Evolutionary conservation across 2,113 vertebrate species (phyloP), one percentile per base, ranked within the genome.

Genomic region (Salvelinus alpinus): DNA sequence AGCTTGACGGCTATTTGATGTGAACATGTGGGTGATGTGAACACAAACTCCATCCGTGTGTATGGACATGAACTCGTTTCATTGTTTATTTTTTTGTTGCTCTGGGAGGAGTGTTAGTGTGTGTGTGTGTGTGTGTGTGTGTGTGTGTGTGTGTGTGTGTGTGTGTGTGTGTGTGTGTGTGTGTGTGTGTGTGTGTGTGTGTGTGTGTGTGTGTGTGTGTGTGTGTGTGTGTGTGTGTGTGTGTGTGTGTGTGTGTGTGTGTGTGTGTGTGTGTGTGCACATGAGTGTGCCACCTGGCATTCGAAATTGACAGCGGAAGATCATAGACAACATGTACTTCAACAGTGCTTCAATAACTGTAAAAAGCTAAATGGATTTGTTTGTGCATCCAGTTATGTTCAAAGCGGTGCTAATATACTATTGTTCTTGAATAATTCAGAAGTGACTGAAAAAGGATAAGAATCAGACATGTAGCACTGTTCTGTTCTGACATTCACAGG

Each of bases 1-100:
- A 78, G 75, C 68, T 74, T 78, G 69, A 78, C 60, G 59, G 70
- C 29, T 71, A 13, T 79, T 82, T 79, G 67, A 81, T 78, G 70
- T 18, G 78, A 80, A 70, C 70, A 77, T 65, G 74, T 54, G 51
- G 51, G 12, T 54, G 51, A 4, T 54, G 51, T 78, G 71, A 75
- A 31, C 70, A 62, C 68, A 71, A 44, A 47, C 59, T 62, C 14
- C n/a, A 8, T 82, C 64, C 38, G 77, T 80, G 77, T 79, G 64
- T 73, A 74, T 77, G 66, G 25, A 71, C 64, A 38, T 78, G 77
- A 70, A 64, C 60, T 77, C 13, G 29, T 70, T 73, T 74, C 65
- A 71, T n/a, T 75, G 71, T 78, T 82, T 67, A 34, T 60, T 80
- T 72, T 44, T 44, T 6, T 29, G 38, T 8, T 68, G 69, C 70